These are phyloP conservation scores for Parambassis ranga DNA, from an alignment of 2,797 vertebrate species.

Conservation along the genomic window DNA sequence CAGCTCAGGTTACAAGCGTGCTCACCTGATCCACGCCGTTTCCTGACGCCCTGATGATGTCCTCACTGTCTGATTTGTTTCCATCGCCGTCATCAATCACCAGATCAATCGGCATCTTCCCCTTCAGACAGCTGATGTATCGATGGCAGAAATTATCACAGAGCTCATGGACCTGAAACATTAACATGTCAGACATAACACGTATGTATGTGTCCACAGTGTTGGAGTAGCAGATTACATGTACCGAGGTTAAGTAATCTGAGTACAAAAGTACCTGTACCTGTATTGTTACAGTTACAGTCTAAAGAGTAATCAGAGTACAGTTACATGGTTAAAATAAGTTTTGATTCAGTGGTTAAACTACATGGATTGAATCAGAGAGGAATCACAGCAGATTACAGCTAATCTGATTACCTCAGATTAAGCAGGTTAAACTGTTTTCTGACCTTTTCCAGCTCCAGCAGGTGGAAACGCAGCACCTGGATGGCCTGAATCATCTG, in stretches of 20 bases:
- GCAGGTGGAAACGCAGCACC: conserved; percentile 75
- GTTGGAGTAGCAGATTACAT: too few species aligned
- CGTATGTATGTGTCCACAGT: too few species aligned
- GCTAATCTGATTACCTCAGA: background rate
- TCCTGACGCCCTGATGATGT: conserved; percentile 86
- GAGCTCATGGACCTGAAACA: conserved; percentile 95
- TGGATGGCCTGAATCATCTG: conserved; percentile 78
- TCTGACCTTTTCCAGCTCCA: conserved; percentile 77
- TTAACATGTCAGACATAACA: too few species aligned
- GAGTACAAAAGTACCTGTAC: too few species aligned
- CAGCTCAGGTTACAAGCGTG: background rate
- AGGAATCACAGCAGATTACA: too few species aligned
- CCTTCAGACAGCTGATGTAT: conserved; percentile 98
- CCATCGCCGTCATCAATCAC: conserved; percentile 93
- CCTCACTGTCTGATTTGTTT: conserved; percentile 93
- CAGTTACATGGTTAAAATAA: too few species aligned
- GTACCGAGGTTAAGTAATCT: too few species aligned
- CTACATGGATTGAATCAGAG: too few species aligned
- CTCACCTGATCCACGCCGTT: conserved; percentile 89
- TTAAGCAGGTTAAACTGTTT: background rate
- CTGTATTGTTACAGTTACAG: too few species aligned
- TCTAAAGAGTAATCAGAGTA: too few species aligned
- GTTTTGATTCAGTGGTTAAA: too few species aligned
- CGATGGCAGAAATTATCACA: conserved; percentile 98
- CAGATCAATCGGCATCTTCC: conserved; percentile 96